Evolutionary conservation across 1,140 invertebrate species (phyloP), one percentile per base, ranked within the genome.

Genomic region (Anastrepha obliqua): DNA sequence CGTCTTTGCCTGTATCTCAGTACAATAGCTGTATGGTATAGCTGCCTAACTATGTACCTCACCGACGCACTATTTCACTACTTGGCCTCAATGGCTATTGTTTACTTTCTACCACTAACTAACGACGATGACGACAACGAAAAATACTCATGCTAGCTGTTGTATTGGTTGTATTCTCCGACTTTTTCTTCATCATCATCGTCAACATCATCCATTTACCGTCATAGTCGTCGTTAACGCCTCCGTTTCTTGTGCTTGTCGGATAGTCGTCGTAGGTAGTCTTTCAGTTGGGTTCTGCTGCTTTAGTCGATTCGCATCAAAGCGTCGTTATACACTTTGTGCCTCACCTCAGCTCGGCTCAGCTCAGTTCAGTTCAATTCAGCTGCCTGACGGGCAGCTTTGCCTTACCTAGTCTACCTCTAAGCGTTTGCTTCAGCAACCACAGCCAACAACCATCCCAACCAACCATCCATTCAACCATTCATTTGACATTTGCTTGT

Each of bases 201-300:
- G 20, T 47, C 74, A 55, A 11, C 44, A 74, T 20, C 70, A 47
- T 44, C 44, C 29, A 11, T 15, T 67, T 9, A 39, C 29, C 47
- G 47, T 20, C 47, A 47, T 81, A 47, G 47, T 29, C 39, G n/a
- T 81, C n/a, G 51, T 81, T 2, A 81, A 81, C 74, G 74, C 74
- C 74, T 81, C 74, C 74, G 42, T 81, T 51, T 55, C 44, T 55
- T 81, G 2, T 55, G 47, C 44, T 81, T 0, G 47, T 8, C 47
- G 74, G 51, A 55, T 51, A 51, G 8, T 47, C 17, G 47, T 81
- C 15, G n/a, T 55, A 55, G 74, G 74, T 81, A 81, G 74, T 81
- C 74, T 81, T 81, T 81, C 74, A 81, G 47, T 81, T 81, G 47
- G 74, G 74, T 81, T 81, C 74, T 81, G 74, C 74, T 55, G 74